Percentiles rank a stretch among this genome's conserved stretches.
Conservation (phyloP, 2,888 invertebrate genomes). For the Tyria jacobaeae region DNA sequence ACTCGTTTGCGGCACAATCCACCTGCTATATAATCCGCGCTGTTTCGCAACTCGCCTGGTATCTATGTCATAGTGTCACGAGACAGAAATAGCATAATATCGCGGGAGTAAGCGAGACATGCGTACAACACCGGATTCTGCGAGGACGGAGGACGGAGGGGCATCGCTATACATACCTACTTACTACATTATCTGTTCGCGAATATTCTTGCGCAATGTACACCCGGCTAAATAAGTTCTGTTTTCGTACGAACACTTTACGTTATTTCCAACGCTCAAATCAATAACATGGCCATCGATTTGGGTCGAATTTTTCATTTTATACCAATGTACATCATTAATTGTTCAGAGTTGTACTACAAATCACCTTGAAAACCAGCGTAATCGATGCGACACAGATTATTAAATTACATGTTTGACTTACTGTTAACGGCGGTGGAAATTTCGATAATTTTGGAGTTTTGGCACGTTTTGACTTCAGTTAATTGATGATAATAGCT, state of each 20-base stretch:
- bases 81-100: conserved; percentile 51
- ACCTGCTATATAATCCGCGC: conserved; percentile 86
- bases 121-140: conserved; percentile 74
- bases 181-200: conserved; percentile 82
- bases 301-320: conserved; percentile 47
- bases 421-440: conserved; percentile 74
- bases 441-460: conserved; percentile 48
- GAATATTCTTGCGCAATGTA: conserved; percentile 84
- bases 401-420: conserved; percentile 68
- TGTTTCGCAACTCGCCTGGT: conserved; percentile 83
- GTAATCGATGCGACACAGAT: conserved; percentile 67
- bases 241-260: conserved; percentile 55
- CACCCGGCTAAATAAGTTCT: conserved; percentile 78
- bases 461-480: conserved; percentile 41
- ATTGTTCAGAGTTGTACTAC: conserved; percentile 46
- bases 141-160: conserved; percentile 79
- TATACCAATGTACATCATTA: conserved; percentile 46
- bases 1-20: conserved; percentile 84
- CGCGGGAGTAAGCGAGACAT: conserved; percentile 63
- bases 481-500: conserved; percentile 41
- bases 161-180: conserved; percentile 69
- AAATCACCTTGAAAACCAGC: conserved; percentile 60
- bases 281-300: conserved; percentile 37
- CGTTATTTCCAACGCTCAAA: conserved; percentile 39
- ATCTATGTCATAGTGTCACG: conserved; percentile 80